Base-by-base conservation (phyloP, 2,113 vertebrate species). In the Leucosticte australis region DNA sequence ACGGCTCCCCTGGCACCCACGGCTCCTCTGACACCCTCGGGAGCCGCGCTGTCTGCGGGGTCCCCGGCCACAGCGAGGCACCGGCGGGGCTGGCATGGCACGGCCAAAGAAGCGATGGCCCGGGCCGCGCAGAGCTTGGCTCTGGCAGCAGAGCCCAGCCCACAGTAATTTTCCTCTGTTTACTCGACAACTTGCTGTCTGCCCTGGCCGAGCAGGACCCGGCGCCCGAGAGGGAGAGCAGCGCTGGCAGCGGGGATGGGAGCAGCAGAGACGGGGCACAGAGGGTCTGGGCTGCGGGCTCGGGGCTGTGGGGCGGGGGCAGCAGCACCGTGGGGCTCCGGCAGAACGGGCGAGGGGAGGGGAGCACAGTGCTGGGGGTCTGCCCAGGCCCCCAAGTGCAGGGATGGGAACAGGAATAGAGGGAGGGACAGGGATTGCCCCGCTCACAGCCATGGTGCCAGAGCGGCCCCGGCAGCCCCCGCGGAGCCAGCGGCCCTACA, bases 111-210 rank as follows among this genome's bases (percentile, higher is more conserved):
- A 33, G 59, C 30, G 3, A 10, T 13, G 87, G 78, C 46, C 69
- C 39, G 5, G 11, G 44, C 62, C 55, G 7, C 5, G 17, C 70
- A 5, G 31, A 11, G 7, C 59, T 77, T 37, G 77, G 89, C 76
- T 71, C 81, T 23, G 2, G 80, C 68, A 5, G 81, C 77, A 63
- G 24, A 11, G 11, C 49, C 3, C 15, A 2, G 78, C 89, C 3
- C 23, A 0, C 83, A 90, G 91, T 80, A 83, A 92, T 94, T 94
- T 92, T 95, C 95, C 83, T 90, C 89, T 95, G 90, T 96, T 96
- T 95, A 96, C 89, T 80, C 11, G 37, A 69, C 23, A 20, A 15
- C 7, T 60, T 3, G 31, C 63, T 4, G 62, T 41, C 67, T 47
- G 86, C 49, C 57, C 42, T 3, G 2, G 79, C 65, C 3, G 2